Evolutionary conservation across 2,888 invertebrate genomes (phyloP), one percentile per base, ranked within the genome.

Genomic region (Ferrisia virgata): DNA sequence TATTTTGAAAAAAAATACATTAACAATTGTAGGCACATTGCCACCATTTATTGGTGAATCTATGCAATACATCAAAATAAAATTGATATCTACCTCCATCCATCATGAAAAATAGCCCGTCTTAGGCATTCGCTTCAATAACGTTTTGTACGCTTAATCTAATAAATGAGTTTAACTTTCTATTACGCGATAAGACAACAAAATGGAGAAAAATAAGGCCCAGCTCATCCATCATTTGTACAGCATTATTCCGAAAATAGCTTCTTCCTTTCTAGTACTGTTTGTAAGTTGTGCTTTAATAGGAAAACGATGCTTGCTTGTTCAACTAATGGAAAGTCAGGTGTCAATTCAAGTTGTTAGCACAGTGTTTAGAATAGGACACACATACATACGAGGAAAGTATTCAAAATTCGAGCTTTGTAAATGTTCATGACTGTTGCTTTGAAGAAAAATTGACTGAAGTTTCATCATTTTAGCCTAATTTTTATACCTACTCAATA

Each of bases 91-190:
- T 36, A 36, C 72, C 36, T 76, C 72, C 72, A 76, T 76, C 72
- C 72, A 76, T 76, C 72, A 76, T 76, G 72, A 76, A 76, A 76
- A 76, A 76, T 76, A 76, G 72, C 72, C 72, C 36, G 72, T 36
- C 33, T 76, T 11, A 22, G 31, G 72, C 72, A 18, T 76, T 76
- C 72, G 72, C 72, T 76, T 76, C 72, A 76, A 76, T 76, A 76
- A 76, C 72, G 72, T 76, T 76, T 76, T 76, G 72, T 76, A 76
- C 72, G 33, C 72, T 36, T 76, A 76, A 76, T 76, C 72, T 76
- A 76, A 76, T 76, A 76, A 76, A 76, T 76, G 72, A 76, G 72
- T 76, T 76, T 76, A 76, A 76, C 72, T 76, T 76, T 76, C 72
- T 76, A 76, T 76, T 76, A 76, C 36, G 18, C 72, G 72, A 76